Percentiles rank a stretch among this genome's conserved stretches.
These are phyloP conservation scores for Pherbina coryleti DNA, from an alignment of 2,888 invertebrate genomes.

Conservation along the genomic window DNA sequence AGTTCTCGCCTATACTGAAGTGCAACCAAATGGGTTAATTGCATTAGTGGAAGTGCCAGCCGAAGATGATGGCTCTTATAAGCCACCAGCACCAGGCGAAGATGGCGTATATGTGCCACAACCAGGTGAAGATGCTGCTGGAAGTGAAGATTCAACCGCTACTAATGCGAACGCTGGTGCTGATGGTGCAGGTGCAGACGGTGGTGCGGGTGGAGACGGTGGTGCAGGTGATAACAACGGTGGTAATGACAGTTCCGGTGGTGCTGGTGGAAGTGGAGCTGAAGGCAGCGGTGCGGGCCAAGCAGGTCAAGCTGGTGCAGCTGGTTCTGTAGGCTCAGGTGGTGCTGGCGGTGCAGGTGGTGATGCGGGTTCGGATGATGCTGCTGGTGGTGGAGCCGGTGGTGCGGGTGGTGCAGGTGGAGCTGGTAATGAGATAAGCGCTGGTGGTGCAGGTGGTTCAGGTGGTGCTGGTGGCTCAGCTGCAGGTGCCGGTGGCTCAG, in stretches of 20 bases:
- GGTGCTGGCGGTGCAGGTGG: constrained; percentile 24
- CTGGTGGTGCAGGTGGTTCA: constrained; percentile 46
- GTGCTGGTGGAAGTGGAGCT: constrained; percentile 7
- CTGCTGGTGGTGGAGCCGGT: constrained; percentile 48
- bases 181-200: constrained; percentile 49
- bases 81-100: constrained; percentile 44
- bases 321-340: constrained; percentile 26
- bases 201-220: neutral
- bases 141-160: constrained; percentile 46
- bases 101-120: constrained; percentile 51
- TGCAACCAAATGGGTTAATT: constrained; percentile 16
- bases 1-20: constrained; percentile 10
- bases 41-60: neutral
- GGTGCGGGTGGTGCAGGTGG: neutral
- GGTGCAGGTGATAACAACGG: neutral
- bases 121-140: constrained; percentile 49
- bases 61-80: constrained; percentile 47
- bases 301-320: constrained; percentile 25
- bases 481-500: constrained; percentile 45
- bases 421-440: constrained; percentile 51
- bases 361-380: constrained; percentile 13
- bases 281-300: constrained; percentile 18
- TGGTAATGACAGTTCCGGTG: neutral
- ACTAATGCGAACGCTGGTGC: constrained; percentile 40
- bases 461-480: constrained; percentile 16